A percentile compares a stretch with the other conserved stretches of the same genome.
These are phyloP conservation scores for Dromius quadrimaculatus DNA, from an alignment of 2,888 invertebrate genomes.

Conservation along the genomic window DNA sequence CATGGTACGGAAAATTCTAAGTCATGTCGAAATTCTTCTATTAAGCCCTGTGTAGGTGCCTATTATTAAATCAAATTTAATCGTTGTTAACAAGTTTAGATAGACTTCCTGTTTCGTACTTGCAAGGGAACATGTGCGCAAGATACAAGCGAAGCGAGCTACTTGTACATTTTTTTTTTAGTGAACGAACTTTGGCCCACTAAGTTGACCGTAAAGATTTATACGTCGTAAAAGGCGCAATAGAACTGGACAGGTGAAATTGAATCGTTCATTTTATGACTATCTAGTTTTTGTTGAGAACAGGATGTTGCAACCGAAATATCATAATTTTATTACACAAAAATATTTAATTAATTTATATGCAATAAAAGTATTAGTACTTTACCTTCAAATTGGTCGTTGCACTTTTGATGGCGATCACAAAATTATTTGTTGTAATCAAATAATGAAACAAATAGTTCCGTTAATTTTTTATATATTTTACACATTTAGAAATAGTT, in stretches of 20 bases:
- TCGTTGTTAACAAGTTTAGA: slow-evolving; percentile 45
- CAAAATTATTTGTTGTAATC: no score
- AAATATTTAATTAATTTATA: no score
- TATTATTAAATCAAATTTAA: slow-evolving; percentile 50
- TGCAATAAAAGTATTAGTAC: no score
- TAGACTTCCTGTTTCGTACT: slow-evolving; percentile 38
- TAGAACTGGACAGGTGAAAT: slow-evolving; percentile 30
- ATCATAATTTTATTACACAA: background rate
- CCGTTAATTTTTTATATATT: slow-evolving; percentile 62
- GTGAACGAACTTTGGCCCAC: slow-evolving; percentile 13
- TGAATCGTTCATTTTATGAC: slow-evolving; percentile 20
- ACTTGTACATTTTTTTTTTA: no score
- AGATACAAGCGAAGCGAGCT: no score
- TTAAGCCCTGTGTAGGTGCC: slow-evolving; percentile 46
- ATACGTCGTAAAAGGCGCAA: slow-evolving; percentile 18
- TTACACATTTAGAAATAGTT: slow-evolving; percentile 67
- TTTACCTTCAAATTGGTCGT: no score
- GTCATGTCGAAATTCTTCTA: slow-evolving; percentile 41
- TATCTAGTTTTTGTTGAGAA: no score
- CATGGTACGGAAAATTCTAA: slow-evolving; percentile 9
- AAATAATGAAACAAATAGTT: slow-evolving; percentile 16
- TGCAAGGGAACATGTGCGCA: slow-evolving; percentile 33
- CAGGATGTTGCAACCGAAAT: no score
- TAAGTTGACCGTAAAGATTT: slow-evolving; percentile 24
- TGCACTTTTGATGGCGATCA: no score